Percentiles rank a stretch among this genome's conserved stretches.
These are phyloP conservation scores for Irena cyanogastra DNA, from an alignment of 2,113 vertebrate species.

Conservation along the genomic window DNA sequence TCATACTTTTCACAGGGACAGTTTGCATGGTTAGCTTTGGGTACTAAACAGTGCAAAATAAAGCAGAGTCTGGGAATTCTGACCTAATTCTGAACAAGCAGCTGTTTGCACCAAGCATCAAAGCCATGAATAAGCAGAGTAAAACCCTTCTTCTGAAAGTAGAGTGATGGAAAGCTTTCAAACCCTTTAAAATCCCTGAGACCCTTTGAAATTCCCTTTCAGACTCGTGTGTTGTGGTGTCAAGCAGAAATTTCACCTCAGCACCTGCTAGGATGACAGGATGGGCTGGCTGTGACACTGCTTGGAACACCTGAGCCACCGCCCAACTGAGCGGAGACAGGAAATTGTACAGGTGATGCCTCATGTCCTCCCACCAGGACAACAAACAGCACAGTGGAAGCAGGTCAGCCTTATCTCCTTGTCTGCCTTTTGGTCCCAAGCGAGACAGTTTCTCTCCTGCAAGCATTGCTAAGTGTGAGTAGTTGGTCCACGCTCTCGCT, in stretches of 20 bases:
- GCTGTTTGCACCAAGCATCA: background rate
- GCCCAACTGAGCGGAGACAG: rapidly evolving
- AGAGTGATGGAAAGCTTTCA: background rate
- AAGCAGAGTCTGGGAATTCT: background rate
- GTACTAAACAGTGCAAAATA: background rate
- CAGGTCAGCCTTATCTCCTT: background rate
- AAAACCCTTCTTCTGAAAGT: background rate
- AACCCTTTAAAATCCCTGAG: background rate
- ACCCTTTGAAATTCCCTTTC: background rate
- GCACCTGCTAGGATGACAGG: background rate
- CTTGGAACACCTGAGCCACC: background rate
- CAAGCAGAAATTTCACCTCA: background rate
- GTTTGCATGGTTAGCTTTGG: background rate
- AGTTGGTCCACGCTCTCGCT: background rate
- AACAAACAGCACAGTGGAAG: background rate
- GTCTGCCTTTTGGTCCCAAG: background rate
- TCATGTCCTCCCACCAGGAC: background rate
- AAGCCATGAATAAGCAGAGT: background rate
- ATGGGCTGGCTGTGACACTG: background rate
- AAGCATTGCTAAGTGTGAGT: background rate
- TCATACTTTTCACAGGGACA: background rate
- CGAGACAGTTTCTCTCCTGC: background rate
- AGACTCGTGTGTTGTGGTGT: background rate
- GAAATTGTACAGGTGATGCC: background rate
- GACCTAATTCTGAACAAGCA: background rate